Evolutionary conservation across 2,888 invertebrate genomes (phyloP), one percentile per base, ranked within the genome.

Genomic region (Gastracanthus pulcherrimus): DNA sequence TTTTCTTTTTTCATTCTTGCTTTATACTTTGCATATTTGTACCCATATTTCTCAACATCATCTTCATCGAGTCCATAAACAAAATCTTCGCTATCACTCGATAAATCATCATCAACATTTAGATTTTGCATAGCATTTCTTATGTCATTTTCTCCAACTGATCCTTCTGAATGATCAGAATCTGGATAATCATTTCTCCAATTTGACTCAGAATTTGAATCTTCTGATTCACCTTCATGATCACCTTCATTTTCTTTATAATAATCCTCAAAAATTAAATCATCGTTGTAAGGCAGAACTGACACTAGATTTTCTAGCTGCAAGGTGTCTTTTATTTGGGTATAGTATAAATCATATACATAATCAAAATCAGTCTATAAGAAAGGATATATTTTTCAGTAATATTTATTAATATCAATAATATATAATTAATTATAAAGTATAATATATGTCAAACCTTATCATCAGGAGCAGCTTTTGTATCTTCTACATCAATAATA

Each of bases 111-210:
- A 2, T 89, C 88, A 71, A 90, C 80, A 55, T 77, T 76, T 4
- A 83, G 16, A 67, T 74, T 85, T 94, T 93, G 91, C 88, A 95
- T 93, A 34, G 94, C 95, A 67, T 89, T 89, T 48, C 94, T 90
- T 92, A 96, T 94, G 84, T 95, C 95, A 7, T 94, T 93, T 82
- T 94, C 94, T 72, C 93, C 92, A 72, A 95, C 91, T 71, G 94
- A 94, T 86, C 94, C 90, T 41, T 92, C 90, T 80, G 93, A 94
- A 16, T 93, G 92, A 70, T 95, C 95, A 0, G 94, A 94, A 87
- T 95, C 95, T 0, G 96, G 96, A 90, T 97, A 97, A 74, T 96
- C 96, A 87, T 97, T 96, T 82, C 94, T 92, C 93, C 94, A 95
- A 89, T 96, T 94, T 86, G 95, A 94, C 90, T 97, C 96, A 83